Evolutionary conservation across 2,888 invertebrate species (phyloP), one percentile per base, ranked within the genome.

Genomic region (Andrena minutula): DNA sequence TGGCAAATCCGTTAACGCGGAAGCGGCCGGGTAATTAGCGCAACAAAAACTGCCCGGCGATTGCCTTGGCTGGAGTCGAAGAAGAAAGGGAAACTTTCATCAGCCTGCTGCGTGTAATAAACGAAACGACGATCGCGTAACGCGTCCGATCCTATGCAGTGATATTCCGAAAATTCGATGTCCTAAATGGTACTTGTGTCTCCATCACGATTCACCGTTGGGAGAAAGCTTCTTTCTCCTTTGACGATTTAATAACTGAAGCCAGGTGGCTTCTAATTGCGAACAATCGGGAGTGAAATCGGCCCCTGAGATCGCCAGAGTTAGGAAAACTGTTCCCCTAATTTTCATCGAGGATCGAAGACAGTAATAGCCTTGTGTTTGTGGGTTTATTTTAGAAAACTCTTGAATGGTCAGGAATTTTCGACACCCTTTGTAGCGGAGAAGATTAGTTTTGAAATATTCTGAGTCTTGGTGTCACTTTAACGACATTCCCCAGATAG

Each of bases 11-110:
- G 49, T 58, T 53, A 64, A 87, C 79, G 74, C 87, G 86, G 86
- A 86, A 87, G 81, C 76, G 66, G n/a, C 49, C 16, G n/a, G 35
- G 58, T 84, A 86, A 86, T 86, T 87, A 86, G 71, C 60, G 30
- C 71, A 63, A 74, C 64, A 73, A 79, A 72, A 84, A 53, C 35
- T 49, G 20, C 7, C 51, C 53, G 47, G 53, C 63, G 80, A 87
- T 87, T 82, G 80, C 58, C 51, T 26, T 10, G 16, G 23, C 53
- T 7, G 8, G 7, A 26, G 35, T 20, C 41, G 65, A 66, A 56
- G 77, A 51, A 83, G 81, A 51, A 83, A 83, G 74, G 66, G 56
- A 64, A 70, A 87, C 79, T 87, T 87, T 86, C 86, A 71, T 84
- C 56, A 4, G 28, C 64, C 51, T 53, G 47, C 56, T 64, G 66